Conservation (phyloP, 2,888 invertebrate species). For the Melanargia galathea region DNA sequence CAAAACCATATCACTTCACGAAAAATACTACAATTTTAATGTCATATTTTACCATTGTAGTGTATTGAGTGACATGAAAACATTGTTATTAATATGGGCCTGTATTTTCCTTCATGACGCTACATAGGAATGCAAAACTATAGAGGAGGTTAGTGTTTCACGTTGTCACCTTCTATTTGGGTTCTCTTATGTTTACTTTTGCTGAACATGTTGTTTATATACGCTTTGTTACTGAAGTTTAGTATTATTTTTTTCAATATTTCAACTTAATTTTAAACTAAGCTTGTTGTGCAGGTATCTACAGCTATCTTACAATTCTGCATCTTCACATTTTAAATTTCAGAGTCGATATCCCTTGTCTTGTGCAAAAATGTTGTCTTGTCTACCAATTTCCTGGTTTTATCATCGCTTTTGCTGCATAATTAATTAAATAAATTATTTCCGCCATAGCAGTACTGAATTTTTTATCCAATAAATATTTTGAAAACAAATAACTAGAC, state of each 20-base stretch:
- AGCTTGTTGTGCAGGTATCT: no score
- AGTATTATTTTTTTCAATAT: not conserved
- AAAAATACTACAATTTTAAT: not conserved
- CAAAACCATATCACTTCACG: not conserved
- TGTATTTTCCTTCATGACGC: slow-evolving; percentile 60
- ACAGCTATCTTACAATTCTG: no score
- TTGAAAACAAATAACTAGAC: no score
- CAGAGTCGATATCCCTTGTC: no score
- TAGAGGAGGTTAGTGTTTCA: slow-evolving; percentile 75
- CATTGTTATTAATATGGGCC: slow-evolving; percentile 33
- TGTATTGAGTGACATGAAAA: slow-evolving; percentile 22
- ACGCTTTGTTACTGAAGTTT: slow-evolving; percentile 18
- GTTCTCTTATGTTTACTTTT: slow-evolving; percentile 22
- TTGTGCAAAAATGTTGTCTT: no score
- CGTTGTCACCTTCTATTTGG: slow-evolving; percentile 31
- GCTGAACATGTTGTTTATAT: slow-evolving; percentile 20
- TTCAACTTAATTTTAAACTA: not conserved
- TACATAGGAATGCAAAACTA: slow-evolving; percentile 77
- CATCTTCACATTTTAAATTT: no score
- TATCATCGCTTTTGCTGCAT: no score
- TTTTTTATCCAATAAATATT: no score
- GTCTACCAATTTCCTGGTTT: no score
- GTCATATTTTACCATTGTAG: slow-evolving; percentile 7
- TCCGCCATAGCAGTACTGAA: no score
- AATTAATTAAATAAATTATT: no score